Evolutionary conservation across 2,888 invertebrate genomes (phyloP), one percentile per base, ranked within the genome.

Genomic region (Synergus umbraculus): DNA sequence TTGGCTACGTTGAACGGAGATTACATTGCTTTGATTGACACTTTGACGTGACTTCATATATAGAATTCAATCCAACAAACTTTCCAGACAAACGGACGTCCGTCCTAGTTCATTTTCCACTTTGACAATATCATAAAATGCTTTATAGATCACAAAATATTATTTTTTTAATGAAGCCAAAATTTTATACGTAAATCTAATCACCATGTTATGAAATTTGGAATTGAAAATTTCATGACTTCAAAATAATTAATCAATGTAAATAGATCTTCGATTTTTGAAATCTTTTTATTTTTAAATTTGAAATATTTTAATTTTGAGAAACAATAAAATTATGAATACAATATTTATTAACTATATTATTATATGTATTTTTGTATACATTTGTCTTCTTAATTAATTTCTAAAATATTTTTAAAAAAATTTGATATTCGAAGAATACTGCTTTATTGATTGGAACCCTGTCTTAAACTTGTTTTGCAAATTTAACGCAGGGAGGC

Each of bases 11-110:
- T 86, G 85, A 89, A 86, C 90, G 88, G 89, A 90, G 90, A 90
- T 90, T 90, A 91, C 88, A 87, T 86, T 86, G 87, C 87, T 85
- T 85, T 84, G 86, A 89, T 88, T 88, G 90, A 90, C 89, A 89
- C 86, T 85, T 82, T 76, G 85, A 84, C 85, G 83, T 78, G 84
- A 84, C 80, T 79, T 80, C 84, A 29, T 29, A 77, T 78, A 83
- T 1, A 76, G 85, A 85, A 87, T 85, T 87, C 83, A 87, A 86
- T 88, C 82, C 85, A 85, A 82, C 85, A 82, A 83, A 84, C 85
- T 87, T 83, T 83, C 83, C 81, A 84, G 87, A 86, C 86, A 83
- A 82, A 79, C 87, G 88, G 88, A 88, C 66, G 81, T 88, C 87
- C 87, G 88, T 83, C 79, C 87, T 79, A 86, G 83, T 88, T 88